phyloP scores from a whole-genome alignment of 2,797 vertebrate genomes.

The Gorsachius magnificus region DNA sequence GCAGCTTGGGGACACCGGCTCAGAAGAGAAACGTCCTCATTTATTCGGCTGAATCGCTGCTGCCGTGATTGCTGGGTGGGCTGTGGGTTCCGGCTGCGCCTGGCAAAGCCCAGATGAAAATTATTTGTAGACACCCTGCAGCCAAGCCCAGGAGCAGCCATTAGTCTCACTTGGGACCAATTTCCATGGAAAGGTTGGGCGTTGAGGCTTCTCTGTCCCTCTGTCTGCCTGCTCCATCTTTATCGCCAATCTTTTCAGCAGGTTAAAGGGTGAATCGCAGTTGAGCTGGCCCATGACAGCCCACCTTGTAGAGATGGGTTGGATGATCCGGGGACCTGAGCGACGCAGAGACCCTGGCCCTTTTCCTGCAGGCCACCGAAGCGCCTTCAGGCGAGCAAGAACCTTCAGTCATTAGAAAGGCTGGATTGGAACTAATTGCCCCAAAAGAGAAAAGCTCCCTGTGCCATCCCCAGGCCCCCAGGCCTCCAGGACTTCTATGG shows the following conservation, averaged over 20 bases:
- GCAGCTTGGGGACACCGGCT: neutral
- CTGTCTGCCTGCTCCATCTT: neutral
- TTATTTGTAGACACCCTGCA: neutral
- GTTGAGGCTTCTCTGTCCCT: neutral
- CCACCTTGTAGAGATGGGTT: neutral
- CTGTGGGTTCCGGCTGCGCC: neutral
- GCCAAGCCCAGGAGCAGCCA: neutral
- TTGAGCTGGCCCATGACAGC: neutral
- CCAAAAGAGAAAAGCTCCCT: neutral
- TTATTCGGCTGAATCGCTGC: neutral
- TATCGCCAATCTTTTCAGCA: neutral
- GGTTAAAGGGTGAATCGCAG: neutral
- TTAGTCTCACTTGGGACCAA: neutral
- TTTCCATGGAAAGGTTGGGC: neutral
- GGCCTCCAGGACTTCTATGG: neutral
- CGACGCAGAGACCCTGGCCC: neutral
- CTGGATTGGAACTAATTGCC: neutral
- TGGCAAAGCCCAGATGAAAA: neutral
- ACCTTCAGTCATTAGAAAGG: neutral
- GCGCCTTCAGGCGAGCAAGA: neutral
- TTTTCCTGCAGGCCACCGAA: neutral
- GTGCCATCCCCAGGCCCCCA: neutral
- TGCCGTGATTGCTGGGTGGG: neutral
- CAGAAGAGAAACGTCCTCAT: neutral
- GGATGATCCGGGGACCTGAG: neutral